Base-by-base conservation (phyloP, 2,797 vertebrate genomes). In the Sandelia bainsii region DNA sequence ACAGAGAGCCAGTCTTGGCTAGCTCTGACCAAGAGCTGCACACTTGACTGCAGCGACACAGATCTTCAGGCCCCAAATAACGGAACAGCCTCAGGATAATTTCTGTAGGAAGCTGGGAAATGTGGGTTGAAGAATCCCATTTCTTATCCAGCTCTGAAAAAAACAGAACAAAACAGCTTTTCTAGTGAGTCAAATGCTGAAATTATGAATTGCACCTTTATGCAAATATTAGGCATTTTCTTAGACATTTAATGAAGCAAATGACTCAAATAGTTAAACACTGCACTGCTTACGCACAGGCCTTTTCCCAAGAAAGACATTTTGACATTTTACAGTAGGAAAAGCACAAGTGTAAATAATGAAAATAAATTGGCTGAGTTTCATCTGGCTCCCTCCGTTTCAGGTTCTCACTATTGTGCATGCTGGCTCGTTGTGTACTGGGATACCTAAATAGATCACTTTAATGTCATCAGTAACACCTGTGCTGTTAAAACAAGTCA, bases 11-110 rank as follows among this genome's bases (percentile, higher is more conserved):
- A 0, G 96, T 96, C 92, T 95, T 97, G 61, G 95, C 89, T 86
- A 99, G 69, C 72, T 96, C 95, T 58, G 95, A 95, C 98, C 98
- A 99, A 20, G 94, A 92, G 75, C 89, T 91, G 94, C 95, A 98
- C 83, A 99, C 98, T 89, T 97, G 97, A 76, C 95, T 95, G 60
- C 97, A 99, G 78, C 94, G 95, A 85, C 97, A 98, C 87, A 99
- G 92, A 68, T 99, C 97, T 70, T 92, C 93, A 37, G 98, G 97
- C 63, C 94, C 92, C 91, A 99, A 94, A 79, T 95, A 98, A 77
- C 92, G 93, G 90, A 99, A 97, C 75, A 99, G 92, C 71, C 95
- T 93, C 92, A 99, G 91, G 93, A 99, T 93, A 71, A 99, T 95
- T 92, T 99, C 98, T 70, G 96, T 94, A 45, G 98, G 98, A 79